Evolutionary conservation across 2,113 vertebrate genomes (phyloP).

Genomic region (Variabilichromis moorii): DNA sequence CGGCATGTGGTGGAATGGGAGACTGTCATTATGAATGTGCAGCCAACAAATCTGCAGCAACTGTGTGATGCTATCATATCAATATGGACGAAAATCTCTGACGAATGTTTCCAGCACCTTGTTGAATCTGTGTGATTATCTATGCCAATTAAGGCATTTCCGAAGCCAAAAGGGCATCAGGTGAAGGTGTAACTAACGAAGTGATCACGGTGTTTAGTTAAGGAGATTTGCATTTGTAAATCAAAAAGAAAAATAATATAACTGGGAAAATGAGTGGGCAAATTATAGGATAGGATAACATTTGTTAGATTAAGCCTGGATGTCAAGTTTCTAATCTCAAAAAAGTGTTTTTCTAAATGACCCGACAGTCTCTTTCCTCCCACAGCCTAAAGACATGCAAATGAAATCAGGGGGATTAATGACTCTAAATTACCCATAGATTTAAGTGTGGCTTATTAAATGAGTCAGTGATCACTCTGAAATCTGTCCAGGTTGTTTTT

Average conservation of each 20-base stretch:
- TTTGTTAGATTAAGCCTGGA: not conserved
- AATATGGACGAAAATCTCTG: not conserved
- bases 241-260: not conserved
- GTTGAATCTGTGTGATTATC: not conserved
- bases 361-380: not conserved
- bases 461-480: constrained; percentile 7
- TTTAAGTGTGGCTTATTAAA: constrained; percentile 14
- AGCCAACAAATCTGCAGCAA: not conserved
- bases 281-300: not conserved
- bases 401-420: constrained; percentile 44
- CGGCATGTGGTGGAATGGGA: not conserved
- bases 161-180: not conserved
- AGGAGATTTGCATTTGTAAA: not conserved
- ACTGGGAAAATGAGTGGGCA: not conserved
- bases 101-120: not conserved
- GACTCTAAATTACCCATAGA: constrained; percentile 34
- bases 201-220: not conserved
- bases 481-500: constrained; percentile 8
- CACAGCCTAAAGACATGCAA: constrained; percentile 22
- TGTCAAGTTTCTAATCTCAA: not conserved
- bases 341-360: not conserved
- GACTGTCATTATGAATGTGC: not conserved
- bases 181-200: not conserved
- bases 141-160: not conserved
- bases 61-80: not conserved